Percentiles rank a stretch among this genome's conserved stretches.
These are phyloP conservation scores for Andinoacara biseriatus DNA, from an alignment of 2,113 vertebrate species.

Conservation along the genomic window DNA sequence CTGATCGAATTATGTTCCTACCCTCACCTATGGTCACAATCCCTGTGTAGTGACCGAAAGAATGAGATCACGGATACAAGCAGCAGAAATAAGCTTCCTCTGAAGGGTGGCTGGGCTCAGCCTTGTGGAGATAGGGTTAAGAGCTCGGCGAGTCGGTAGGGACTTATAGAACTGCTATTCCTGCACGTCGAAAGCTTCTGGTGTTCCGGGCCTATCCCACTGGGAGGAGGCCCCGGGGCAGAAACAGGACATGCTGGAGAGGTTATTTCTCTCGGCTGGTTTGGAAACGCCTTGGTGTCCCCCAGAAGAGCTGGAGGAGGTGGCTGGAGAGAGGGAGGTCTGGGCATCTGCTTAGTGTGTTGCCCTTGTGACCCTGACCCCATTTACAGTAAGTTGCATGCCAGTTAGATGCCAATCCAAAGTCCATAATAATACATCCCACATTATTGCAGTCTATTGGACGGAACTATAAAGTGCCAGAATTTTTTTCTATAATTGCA, in stretches of 20 bases:
- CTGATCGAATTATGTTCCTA: neutral
- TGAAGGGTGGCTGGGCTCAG: neutral
- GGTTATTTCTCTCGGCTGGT: neutral
- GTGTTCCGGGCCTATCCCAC: neutral
- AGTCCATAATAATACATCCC: neutral
- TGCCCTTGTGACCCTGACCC: neutral
- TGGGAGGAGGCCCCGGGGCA: neutral
- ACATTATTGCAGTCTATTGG: neutral
- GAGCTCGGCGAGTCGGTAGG: neutral
- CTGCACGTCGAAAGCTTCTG: neutral
- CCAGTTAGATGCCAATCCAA: neutral
- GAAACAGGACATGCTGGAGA: neutral
- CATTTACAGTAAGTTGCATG: neutral
- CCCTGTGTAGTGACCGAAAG: neutral
- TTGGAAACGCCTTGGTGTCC: neutral
- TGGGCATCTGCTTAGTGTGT: neutral
- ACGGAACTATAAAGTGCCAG: neutral
- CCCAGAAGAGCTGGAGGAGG: neutral
- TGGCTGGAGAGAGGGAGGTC: neutral
- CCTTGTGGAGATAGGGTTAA: no score
- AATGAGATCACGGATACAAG: neutral
- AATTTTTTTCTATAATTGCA: neutral
- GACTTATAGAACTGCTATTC: rapidly evolving
- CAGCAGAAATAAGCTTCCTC: neutral
- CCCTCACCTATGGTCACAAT: neutral